Evolutionary conservation across 2,888 invertebrate species (phyloP), one percentile per base, ranked within the genome.

Genomic region (Drosophila robusta): DNA sequence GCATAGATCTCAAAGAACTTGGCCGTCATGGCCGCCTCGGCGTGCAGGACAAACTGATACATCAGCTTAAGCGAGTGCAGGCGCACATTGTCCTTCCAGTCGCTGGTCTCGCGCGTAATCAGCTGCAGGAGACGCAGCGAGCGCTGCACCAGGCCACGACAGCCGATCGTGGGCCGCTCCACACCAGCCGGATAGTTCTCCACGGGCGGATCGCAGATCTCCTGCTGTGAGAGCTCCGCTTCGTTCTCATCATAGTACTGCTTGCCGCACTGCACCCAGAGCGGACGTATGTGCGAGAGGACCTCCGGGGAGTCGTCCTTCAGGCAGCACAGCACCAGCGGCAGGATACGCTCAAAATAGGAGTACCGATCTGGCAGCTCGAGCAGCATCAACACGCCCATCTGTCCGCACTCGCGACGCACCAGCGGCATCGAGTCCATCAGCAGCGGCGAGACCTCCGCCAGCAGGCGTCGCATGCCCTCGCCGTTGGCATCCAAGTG

Each of bases 201-300:
- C 0, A 95, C 95, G 3, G 93, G 92, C 54, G 94, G 93, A 60
- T 94, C 94, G 8, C 95, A 93, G 90, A 96, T 97, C 91, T 98
- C 97, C 52, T 96, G 95, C 90, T 97, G 96, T 89, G 97, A 97
- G 0, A 98, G 92, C 68, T 98, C 97, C 45, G 95, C 94, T 86
- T 98, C 96, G 92, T 98, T 98, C 91, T 98, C 98, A 42, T 95
- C 93, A 91, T 96, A 94, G 91, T 95, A 98, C 76, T 95, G 95
- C 39, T 95, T 90, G 0, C 98, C 98, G 73, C 95, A 94, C 76
- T 94, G 93, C 1, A 93, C 90, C 97, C 97, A 98, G 1, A 95
- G 90, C 1, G 93, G 92, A 1, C 92, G 90, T 0, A 96, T 95
- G 73, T 94, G 94, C 9, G 93, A 91, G 64, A 95, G 93, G n/a